Base-by-base conservation (phyloP, 1,140 invertebrate genomes). In the Drosophila yakuba region DNA sequence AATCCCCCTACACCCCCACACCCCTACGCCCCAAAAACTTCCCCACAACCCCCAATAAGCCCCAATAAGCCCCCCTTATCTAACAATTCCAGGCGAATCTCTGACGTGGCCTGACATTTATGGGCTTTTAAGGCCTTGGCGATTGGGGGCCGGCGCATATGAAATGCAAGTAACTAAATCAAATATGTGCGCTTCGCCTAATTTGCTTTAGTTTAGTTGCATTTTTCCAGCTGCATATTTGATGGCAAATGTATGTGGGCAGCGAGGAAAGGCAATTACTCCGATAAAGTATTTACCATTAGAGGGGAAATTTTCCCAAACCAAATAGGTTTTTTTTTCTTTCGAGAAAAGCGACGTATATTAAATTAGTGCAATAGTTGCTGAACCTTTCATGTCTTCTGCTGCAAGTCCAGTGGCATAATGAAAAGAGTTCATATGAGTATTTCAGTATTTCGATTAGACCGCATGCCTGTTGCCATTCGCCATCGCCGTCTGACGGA, bases 101-200 rank as follows among this genome's bases (percentile, higher is more conserved):
- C 63, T 78, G 81, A 83, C 45, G 79, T 72, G 72, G 73, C 77
- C 69, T 77, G 80, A 84, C 80, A 84, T 80, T 84, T 84, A 84
- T 84, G 80, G 77, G 55, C 73, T 59, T 80, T 80, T 59, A 63
- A 55, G 64, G 60, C 62, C 54, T 66, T 36, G 50, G 35, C 36
- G 35, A 6, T 10, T 39, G 32, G 12, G 69, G 44, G 32, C n/a
- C 25, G 50, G 14, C 8, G 58, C 71, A 85, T 85, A 75, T 85
- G 63, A 78, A 85, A 86, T 85, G 82, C 74, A 85, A 81, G 78
- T 86, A 85, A 85, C 74, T 86, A 55, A 85, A 85, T 85, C 69
- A 85, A 86, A 85, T 78, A 86, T 86, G 63, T 81, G 60, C 78
- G 60, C 68, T 59, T 44, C 45, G 60, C 51, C 77, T 85, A 86